phyloP scores from a whole-genome alignment of 2,888 invertebrate species.

The Andrena praecox region DNA sequence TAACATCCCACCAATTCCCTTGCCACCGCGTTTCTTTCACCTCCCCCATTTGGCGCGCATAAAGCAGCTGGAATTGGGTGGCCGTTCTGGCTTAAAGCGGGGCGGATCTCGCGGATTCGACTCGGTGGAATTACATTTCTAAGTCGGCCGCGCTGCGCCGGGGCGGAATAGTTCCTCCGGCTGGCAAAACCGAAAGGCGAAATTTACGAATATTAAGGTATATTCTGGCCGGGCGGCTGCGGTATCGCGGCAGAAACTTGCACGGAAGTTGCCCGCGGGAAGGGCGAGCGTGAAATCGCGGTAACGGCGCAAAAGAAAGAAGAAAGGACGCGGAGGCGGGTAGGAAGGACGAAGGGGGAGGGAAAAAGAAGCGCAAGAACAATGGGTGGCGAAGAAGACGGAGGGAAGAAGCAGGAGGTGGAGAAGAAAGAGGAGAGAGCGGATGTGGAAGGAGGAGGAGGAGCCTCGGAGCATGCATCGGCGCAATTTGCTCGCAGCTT shows the following conservation, averaged over 20 bases:
- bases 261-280: conserved; percentile 27
- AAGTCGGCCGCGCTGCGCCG: conserved; percentile 14
- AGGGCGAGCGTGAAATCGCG: conserved; percentile 25
- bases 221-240: conserved; percentile 15
- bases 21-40: background rate
- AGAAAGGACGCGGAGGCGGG: conserved; percentile 17
- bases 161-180: background rate
- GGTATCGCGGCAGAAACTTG: conserved; percentile 28
- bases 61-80: conserved; percentile 29
- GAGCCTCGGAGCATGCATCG: conserved; percentile 72
- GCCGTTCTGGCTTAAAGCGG: conserved; percentile 18
- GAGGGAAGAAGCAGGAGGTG: background rate
- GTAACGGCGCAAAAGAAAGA: conserved; percentile 21
- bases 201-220: conserved; percentile 47
- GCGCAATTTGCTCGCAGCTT: conserved; percentile 80
- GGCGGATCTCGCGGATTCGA: conserved; percentile 21
- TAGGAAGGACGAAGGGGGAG: conserved; percentile 1
- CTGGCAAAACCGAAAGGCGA: conserved; percentile 34
- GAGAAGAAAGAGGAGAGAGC: conserved; percentile 35
- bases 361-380: conserved; percentile 30
- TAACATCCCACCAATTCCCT: background rate
- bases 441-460: conserved; percentile 39
- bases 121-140: conserved; percentile 40
- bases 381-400: background rate
- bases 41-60: background rate